Evolutionary conservation across 2,797 vertebrate genomes (phyloP).

Genomic region (Lepidocolaptes lacrymiger): DNA sequence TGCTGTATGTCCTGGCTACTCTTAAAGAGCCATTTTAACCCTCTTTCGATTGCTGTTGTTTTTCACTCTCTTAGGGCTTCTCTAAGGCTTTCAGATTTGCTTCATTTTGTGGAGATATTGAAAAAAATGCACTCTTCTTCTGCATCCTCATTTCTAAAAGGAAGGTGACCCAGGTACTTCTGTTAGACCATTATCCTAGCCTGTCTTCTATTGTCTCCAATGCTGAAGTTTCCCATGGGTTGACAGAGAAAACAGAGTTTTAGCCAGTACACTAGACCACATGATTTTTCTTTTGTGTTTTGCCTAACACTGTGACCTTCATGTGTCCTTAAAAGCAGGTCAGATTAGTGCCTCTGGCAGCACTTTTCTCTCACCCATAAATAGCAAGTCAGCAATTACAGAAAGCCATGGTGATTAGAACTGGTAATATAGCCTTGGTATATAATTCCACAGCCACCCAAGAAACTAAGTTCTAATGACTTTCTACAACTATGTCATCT

Average conservation of each 20-base stretch:
- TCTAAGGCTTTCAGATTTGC: background rate
- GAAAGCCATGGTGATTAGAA: background rate
- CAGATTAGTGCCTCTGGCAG: background rate
- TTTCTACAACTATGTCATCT: background rate
- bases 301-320: background rate
- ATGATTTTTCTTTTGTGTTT: background rate
- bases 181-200: background rate
- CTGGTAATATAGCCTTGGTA: background rate
- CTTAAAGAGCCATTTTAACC: fast-evolving
- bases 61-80: background rate
- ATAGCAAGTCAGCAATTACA: background rate
- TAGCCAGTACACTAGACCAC: background rate
- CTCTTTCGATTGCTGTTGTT: background rate
- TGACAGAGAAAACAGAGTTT: background rate
- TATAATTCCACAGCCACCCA: background rate
- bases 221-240: background rate
- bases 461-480: background rate
- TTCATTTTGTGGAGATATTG: background rate
- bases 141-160: background rate
- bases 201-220: background rate
- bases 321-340: background rate
- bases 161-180: background rate
- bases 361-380: background rate
- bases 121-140: background rate
- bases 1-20: background rate